Base-by-base conservation (phyloP, 2,888 invertebrate species). In the Tachina grossa region DNA sequence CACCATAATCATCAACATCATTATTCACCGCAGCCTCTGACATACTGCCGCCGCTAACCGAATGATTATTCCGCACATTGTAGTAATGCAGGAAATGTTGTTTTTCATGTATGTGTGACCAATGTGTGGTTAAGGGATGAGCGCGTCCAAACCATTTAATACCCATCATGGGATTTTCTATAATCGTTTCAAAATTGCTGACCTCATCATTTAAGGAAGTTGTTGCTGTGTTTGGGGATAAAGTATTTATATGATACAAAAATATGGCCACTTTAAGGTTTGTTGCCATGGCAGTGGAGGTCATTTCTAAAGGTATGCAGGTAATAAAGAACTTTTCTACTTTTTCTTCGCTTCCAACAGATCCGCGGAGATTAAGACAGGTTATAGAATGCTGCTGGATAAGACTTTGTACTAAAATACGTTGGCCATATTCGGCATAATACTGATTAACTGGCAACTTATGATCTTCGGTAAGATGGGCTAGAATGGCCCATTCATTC, bases 91-190 rank as follows among this genome's bases (percentile, higher is more conserved):
- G 88, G 85, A 87, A 91, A 85, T 90, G 89, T 77, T 89, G 90
- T 75, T 89, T 84, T 55, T 88, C 88, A 39, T 76, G 86, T 69
- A 91, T 90, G 83, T 90, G 89, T 16, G 88, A 82, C 91, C 92
- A 92, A 68, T 89, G 90, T 71, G 87, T 61, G 80, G 89, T 89
- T 66, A 91, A 88, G 55, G 91, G 88, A 83, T 92, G 92, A 47
- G 91, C 89, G 14, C 88, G 82, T 57, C 91, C 91, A 83, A 89
- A 90, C 91, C 91, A 92, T 87, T 91, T 91, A 71, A 90, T 85
- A 66, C 88, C 89, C 74, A 88, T 88, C 87, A 88, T 88, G 76
- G 88, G 88, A 85, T 90, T 89, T 88, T 91, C 91, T 89, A 92
- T 91, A 89, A 90, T 89, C 87, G 90, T 89, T 80, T 90, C 90